A percentile compares a stretch with the other conserved stretches of the same genome.
phyloP scores from a whole-genome alignment of 1,140 invertebrate species.

The Ylistrum balloti region DNA sequence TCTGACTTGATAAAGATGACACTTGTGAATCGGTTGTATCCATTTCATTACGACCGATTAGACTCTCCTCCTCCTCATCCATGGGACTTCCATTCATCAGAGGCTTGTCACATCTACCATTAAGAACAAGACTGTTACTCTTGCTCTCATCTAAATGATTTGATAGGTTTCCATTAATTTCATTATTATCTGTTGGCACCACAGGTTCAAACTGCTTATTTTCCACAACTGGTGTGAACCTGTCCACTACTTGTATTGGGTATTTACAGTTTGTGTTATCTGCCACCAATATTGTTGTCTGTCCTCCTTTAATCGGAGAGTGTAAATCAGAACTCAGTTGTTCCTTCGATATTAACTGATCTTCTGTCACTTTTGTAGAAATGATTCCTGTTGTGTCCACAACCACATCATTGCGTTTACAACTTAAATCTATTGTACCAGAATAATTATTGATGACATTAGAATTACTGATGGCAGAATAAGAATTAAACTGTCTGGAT shows the following conservation, averaged over 20 bases:
- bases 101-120: neutral
- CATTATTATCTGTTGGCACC: neutral
- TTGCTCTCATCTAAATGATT: conserved; percentile 10
- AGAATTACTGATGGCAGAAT: neutral
- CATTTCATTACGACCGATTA: neutral
- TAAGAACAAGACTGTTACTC: neutral
- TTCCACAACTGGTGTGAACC: conserved; percentile 58
- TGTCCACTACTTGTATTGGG: conserved; percentile 52
- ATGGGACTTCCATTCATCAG: neutral
- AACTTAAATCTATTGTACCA: conserved; percentile 21
- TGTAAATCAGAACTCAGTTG: neutral
- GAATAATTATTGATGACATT: conserved; percentile 21
- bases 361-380: neutral
- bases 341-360: neutral
- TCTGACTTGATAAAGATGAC: conserved; percentile 16
- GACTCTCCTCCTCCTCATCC: conserved; percentile 8
- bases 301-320: neutral
- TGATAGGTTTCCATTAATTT: neutral
- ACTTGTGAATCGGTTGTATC: conserved; percentile 17
- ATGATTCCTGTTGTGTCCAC: neutral
- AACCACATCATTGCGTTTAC: conserved; percentile 1
- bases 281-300: neutral
- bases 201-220: conserved; percentile 46
- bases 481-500: neutral
- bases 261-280: conserved; percentile 50